Evolutionary conservation across 2,888 invertebrate genomes (phyloP).

Genomic region (Drosophila borealis): DNA sequence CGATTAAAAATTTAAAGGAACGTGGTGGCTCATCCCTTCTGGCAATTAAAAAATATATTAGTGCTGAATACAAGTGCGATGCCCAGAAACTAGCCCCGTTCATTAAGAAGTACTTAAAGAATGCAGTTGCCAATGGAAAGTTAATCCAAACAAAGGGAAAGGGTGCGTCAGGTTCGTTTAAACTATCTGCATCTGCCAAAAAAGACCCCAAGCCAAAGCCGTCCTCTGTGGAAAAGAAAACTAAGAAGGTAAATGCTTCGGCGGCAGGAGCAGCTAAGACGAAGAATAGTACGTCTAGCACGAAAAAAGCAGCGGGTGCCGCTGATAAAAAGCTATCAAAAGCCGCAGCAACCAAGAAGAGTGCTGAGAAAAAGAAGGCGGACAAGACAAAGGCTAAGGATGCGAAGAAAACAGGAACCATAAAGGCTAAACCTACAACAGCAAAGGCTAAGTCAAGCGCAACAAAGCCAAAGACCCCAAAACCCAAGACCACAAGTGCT

Average conservation of each 20-base stretch:
- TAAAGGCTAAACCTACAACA: conserved; percentile 43
- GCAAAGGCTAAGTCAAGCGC: conserved; percentile 33
- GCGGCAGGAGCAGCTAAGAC: conserved; percentile 13
- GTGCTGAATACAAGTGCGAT: conserved; percentile 56
- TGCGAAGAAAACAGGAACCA: conserved; percentile 44
- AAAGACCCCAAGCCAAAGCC: conserved; percentile 46
- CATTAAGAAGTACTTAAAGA: conserved; percentile 87
- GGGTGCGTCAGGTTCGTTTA: conserved; percentile 64
- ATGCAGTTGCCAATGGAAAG: conserved; percentile 86
- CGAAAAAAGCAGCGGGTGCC: conserved; percentile 29
- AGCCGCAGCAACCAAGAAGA: conserved; percentile 40
- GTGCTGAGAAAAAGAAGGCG: conserved; percentile 45
- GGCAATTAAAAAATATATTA: conserved; percentile 59
- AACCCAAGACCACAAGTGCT: conserved; percentile 35
- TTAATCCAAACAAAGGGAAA: conserved; percentile 79
- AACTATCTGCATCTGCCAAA: conserved; percentile 53
- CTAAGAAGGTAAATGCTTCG: conserved; percentile 25
- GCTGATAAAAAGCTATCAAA: conserved; percentile 43
- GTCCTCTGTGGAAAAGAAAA: conserved; percentile 43
- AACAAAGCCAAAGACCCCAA: conserved; percentile 38
- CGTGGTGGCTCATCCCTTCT: conserved; percentile 58
- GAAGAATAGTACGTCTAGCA: conserved; percentile 19
- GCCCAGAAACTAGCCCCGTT: conserved; percentile 83
- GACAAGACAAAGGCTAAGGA: conserved; percentile 50
- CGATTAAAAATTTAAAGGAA: conserved; percentile 52